Evolutionary conservation across 2,113 vertebrate species (phyloP).

Genomic region (Paramormyrops kingsleyae): DNA sequence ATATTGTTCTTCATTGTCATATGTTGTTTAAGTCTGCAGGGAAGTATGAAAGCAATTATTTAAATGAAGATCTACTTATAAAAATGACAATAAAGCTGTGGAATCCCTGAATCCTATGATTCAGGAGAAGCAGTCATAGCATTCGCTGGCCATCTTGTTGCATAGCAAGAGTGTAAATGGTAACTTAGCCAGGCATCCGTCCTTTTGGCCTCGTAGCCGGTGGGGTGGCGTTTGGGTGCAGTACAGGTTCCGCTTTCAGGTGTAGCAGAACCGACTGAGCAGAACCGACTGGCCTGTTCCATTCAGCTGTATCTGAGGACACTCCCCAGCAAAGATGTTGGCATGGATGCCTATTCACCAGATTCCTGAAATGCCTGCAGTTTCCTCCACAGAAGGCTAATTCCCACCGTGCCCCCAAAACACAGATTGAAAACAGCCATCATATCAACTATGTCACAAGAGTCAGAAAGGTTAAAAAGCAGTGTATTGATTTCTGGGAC

Average conservation of each 20-base stretch:
- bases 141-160: background rate
- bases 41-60: background rate
- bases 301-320: background rate
- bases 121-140: background rate
- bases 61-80: background rate
- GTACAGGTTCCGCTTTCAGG: background rate
- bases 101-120: background rate
- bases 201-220: background rate
- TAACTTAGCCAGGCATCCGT: background rate
- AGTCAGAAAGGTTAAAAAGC: conserved; percentile 51
- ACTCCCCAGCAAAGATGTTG: background rate
- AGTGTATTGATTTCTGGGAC: conserved; percentile 47
- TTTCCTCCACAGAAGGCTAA: background rate
- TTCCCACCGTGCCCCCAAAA: conserved; percentile 25
- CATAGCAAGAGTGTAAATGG: background rate
- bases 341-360: background rate
- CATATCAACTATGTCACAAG: conserved; percentile 41
- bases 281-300: background rate
- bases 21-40: background rate
- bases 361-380: conserved; percentile 6
- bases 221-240: background rate
- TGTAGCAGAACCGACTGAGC: background rate
- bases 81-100: background rate
- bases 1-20: background rate
- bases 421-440: conserved; percentile 45